Evolutionary conservation across 1,140 invertebrate species (phyloP).

Genomic region (Coelopa frigida): DNA sequence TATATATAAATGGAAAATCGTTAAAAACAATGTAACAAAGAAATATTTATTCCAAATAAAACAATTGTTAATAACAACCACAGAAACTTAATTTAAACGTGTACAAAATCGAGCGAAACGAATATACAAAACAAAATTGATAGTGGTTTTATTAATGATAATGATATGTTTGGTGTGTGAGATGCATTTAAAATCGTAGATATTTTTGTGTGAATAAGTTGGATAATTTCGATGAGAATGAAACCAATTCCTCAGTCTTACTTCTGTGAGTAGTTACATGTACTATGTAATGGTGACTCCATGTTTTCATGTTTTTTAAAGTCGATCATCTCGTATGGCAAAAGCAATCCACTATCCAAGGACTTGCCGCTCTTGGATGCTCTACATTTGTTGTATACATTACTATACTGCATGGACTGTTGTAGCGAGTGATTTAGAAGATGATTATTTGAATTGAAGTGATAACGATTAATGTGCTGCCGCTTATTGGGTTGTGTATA

Average conservation of each 20-base stretch:
- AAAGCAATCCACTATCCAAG: constrained; percentile 35
- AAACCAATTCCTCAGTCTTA: constrained; percentile 12
- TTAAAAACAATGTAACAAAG: neutral
- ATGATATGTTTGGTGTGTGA: no score
- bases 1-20: neutral
- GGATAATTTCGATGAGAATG: neutral
- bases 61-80: no score
- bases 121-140: no score
- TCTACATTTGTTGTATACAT: no score
- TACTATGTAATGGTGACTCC: constrained; percentile 34
- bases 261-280: constrained; percentile 22
- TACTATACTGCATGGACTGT: constrained; percentile 37
- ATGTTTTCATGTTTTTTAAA: constrained; percentile 33
- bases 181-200: no score
- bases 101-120: no score
- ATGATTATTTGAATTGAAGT: constrained; percentile 40
- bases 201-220: no score
- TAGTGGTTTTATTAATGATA: no score
- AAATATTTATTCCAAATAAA: no score
- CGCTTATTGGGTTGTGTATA: no score
- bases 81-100: no score
- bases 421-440: constrained; percentile 41
- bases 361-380: constrained; percentile 38
- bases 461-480: constrained; percentile 35
- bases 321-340: constrained; percentile 22